These are phyloP conservation scores for Rhinopomastus cyanomelas DNA, from an alignment of 2,113 vertebrate genomes.

Conservation along the genomic window DNA sequence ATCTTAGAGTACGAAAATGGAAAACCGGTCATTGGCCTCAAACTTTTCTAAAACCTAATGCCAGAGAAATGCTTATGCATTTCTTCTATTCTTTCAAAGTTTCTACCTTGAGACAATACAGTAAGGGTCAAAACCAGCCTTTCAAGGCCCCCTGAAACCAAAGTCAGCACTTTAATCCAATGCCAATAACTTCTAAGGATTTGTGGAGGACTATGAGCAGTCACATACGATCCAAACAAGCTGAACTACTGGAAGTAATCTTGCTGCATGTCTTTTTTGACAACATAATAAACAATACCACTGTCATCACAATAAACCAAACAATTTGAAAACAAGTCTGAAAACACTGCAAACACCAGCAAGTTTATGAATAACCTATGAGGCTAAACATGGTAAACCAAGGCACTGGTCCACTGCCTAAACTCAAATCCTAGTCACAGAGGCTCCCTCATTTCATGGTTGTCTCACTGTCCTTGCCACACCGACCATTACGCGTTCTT, in stretches of 20 bases:
- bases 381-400: not conserved
- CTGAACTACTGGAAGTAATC: not conserved
- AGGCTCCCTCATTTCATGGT: not conserved
- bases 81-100: not conserved
- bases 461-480: fast-evolving
- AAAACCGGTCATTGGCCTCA: not conserved
- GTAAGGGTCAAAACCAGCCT: not conserved
- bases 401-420: not conserved
- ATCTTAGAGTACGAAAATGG: not conserved
- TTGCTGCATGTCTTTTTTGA: not conserved
- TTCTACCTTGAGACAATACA: not conserved
- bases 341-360: not conserved
- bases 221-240: not conserved
- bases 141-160: not conserved
- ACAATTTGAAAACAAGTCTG: constrained; percentile 3
- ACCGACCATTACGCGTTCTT: not conserved
- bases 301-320: not conserved
- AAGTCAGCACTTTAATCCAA: not conserved
- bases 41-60: not conserved
- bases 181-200: not conserved
- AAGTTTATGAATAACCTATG: not conserved
- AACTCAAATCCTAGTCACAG: not conserved
- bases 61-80: not conserved
- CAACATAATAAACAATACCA: not conserved
- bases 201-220: not conserved